Evolutionary conservation across 1,140 invertebrate genomes (phyloP), one percentile per base, ranked within the genome.

Genomic region (Triops longicaudatus): DNA sequence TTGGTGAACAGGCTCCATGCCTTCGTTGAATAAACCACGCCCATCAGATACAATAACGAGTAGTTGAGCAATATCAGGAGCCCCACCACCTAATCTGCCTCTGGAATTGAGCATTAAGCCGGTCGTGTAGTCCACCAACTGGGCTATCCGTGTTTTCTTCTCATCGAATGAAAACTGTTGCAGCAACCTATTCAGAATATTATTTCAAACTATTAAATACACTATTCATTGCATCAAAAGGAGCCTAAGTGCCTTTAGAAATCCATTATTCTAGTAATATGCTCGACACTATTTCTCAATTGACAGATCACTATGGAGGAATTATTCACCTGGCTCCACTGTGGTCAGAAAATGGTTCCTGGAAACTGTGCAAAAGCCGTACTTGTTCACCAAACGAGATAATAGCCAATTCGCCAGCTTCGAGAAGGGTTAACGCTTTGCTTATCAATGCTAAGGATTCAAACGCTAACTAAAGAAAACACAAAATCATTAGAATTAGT

Each of bases 11-110:
- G 85, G 87, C 0, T 91, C 88, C 80, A 89, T 88, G 5, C 96
- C 96, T 83, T 98, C 95, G n/a, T 90, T 91, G 84, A 94, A 94
- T 73, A 98, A 89, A 1, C 94, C 95, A 73, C 95, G 88, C 0
- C 98, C 98, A 87, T 99, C 98, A 63, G 95, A 96, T 7, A 99
- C 87, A 37, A 99, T 90, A 14, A 99, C 85, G 76, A 99, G 83
- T 11, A 99, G 84, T 86, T 98, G 98, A 0, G 94, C 92, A 79
- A 90, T 90, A 78, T 90, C 87, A n/a, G 84, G 83, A 28, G 82
- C 72, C 27, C 84, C 71, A 82, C 83, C 76, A 79, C 28, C 79
- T 87, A 87, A 80, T 84, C 86, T 44, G 72, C 71, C 72, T 86
- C 85, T 79, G 27, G 80, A 74, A 4, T 79, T 77, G 27, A 78